Evolutionary conservation across 2,113 vertebrate genomes (phyloP), one percentile per base, ranked within the genome.

Genomic region (Oreamnos americanus): DNA sequence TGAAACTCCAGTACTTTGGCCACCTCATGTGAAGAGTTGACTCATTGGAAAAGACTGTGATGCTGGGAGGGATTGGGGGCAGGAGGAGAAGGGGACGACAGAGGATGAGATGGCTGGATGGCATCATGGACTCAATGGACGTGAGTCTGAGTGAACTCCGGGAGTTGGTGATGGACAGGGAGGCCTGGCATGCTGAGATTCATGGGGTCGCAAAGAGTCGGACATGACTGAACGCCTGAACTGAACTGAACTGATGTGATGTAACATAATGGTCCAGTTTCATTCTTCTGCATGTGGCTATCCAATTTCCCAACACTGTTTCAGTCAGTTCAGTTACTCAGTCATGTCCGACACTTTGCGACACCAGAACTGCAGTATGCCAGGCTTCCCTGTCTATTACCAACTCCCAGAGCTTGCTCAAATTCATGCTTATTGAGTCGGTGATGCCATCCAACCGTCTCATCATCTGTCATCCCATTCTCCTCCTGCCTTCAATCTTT

Each of bases 71-170:
- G 53, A 7, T 53, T 53, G 17, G 6, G 53, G 17, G 6, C 53
- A 53, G 51, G 51, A 53, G 51, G 51, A 53, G 53, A 19, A 53
- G 16, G 2, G 17, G 53, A 53, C 0, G 6, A 53, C 17, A 7
- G 17, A 49, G 53, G 17, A 53, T 53, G 16, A 53, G 17, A 53
- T 53, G 53, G 53, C 53, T 53, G 53, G 53, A 53, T 53, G 17
- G 53, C 53, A 19, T 53, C 17, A 53, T 6, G 0, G 17, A 53
- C 17, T 53, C 6, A 0, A 53, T 53, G 53, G 53, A 19, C 6
- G 6, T 53, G 53, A 53, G 53, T 53, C 53, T 53, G 17, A 53
- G 53, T 53, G 53, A 53, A 53, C 51, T 53, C 53, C 0, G 6
- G 7, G 6, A 53, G 17, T 19, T 53, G 53, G 17, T 53, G 7